phyloP scores from a whole-genome alignment of 2,797 vertebrate genomes.

The Microcaecilia unicolor region DNA sequence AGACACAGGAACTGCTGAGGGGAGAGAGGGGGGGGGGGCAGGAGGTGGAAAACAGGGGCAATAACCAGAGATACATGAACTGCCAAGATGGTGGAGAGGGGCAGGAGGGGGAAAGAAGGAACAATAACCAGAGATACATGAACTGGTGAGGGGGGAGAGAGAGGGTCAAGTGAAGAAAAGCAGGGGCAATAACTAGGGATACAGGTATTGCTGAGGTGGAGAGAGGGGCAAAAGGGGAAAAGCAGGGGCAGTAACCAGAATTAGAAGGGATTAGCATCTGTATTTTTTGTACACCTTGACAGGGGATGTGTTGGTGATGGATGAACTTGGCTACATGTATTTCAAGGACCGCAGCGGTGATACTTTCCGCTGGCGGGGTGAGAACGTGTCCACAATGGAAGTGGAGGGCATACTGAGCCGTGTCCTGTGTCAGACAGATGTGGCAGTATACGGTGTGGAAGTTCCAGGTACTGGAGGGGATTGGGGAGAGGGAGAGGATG shows the following conservation, averaged over 20 bases:
- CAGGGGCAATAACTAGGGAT: too few relatives aligned
- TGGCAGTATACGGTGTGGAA: constrained; percentile 72
- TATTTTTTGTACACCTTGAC: background rate
- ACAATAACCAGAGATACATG: too few relatives aligned
- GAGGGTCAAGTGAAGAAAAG: too few relatives aligned
- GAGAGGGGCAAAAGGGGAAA: background rate
- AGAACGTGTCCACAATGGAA: constrained; percentile 79
- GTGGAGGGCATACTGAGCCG: constrained; percentile 73
- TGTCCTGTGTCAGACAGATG: constrained; percentile 67
- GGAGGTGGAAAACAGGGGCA: too few relatives aligned
- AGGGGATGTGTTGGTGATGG: constrained; percentile 83
- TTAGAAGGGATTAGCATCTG: accelerated
- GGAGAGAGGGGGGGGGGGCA: too few relatives aligned
- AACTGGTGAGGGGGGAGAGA: too few relatives aligned
- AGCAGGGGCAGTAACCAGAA: accelerated
- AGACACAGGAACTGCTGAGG: too few relatives aligned
- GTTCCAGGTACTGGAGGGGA: constrained; percentile 68
- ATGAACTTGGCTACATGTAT: constrained; percentile 81
- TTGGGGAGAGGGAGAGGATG: accelerated
- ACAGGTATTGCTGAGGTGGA: accelerated
- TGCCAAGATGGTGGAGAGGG: too few relatives aligned
- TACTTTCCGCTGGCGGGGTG: constrained; percentile 81
- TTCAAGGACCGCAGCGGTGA: constrained; percentile 77
- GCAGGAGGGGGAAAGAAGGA: too few relatives aligned
- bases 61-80: too few relatives aligned